Base-by-base conservation (phyloP, 2,113 vertebrate genomes). In the Pseudorhombus dupliciocellatus region DNA sequence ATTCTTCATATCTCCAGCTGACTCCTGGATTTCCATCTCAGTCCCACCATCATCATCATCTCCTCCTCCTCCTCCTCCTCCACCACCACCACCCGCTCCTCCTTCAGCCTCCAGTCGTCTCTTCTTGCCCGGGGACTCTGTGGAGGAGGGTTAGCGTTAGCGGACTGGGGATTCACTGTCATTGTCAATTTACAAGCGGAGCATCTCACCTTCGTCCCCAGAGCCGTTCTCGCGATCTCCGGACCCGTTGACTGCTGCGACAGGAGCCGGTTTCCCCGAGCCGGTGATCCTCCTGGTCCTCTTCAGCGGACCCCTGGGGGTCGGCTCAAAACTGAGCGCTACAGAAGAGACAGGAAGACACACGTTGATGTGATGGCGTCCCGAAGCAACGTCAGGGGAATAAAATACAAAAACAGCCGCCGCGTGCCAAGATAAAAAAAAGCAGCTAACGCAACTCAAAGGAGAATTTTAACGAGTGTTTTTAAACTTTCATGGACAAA, bases 61-160 rank as follows among this genome's bases (percentile, higher is more conserved):
- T 57, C 73, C 24, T 58, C 6, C 18, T 66, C 76, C 70, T n/a
- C n/a, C n/a, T n/a, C n/a, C n/a, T n/a, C n/a, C n/a, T n/a, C 48
- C 75, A 2, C 57, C 71, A 26, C 56, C 7, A n/a, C 37, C 12
- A 24, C 7, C 12, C 26, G 0, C 16, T 26, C 11, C 42, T 25
- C n/a, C 64, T 40, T 1, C 59, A 20, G 54, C 2, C 15, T 82
- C 70, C 16, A 40, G 20, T 0, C 78, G 73, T 1, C 3, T 76
- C 40, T 86, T 90, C 65, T 92, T 92, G 4, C 3, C 55, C 0
- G 75, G 77, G 12, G 82, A 79, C 9, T 62, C 89, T 92, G 10
- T 52, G 21, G n/a, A 22, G 11, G 34, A 11, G 34, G 42, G 42
- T 46, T 46, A 46, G 18, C 42, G 1, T 46, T 18, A 6, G 4